These are phyloP conservation scores for Pseudomyrmex cubaensis DNA, from an alignment of 1,140 invertebrate genomes.

Conservation along the genomic window DNA sequence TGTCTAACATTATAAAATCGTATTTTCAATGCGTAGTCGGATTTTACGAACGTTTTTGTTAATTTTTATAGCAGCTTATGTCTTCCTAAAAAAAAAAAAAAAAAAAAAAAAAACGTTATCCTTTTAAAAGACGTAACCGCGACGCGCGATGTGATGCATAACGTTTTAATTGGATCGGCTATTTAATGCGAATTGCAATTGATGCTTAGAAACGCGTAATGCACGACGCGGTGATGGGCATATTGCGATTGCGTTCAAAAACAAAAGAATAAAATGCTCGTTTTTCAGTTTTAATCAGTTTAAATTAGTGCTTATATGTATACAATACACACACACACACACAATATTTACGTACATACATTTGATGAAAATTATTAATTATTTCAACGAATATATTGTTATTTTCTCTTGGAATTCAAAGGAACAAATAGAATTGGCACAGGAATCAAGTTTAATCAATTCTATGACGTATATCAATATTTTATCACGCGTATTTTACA, in stretches of 20 bases:
- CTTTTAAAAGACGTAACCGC: constrained; percentile 41
- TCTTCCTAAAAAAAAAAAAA: background rate
- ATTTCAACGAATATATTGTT: too few relatives aligned
- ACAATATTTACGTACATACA: too few relatives aligned
- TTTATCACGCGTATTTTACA: constrained; percentile 7
- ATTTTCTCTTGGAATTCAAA: too few relatives aligned
- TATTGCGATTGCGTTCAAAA: background rate
- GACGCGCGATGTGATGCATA: constrained; percentile 68
- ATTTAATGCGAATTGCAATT: constrained; percentile 66
- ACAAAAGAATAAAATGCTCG: background rate
- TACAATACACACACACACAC: too few relatives aligned
- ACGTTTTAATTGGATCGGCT: constrained; percentile 72
- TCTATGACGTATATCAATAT: background rate
- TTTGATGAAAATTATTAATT: too few relatives aligned
- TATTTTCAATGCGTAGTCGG: too few relatives aligned
- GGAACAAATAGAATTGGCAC: too few relatives aligned
- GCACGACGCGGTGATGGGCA: background rate
- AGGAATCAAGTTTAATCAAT: background rate
- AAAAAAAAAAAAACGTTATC: constrained; percentile 21
- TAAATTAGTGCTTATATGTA: too few relatives aligned
- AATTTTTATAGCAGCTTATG: too few relatives aligned
- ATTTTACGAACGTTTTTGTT: too few relatives aligned
- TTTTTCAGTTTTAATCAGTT: background rate
- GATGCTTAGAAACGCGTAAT: constrained; percentile 52
- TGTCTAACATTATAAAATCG: too few relatives aligned